Percentiles rank a stretch among this genome's conserved stretches.
These are phyloP conservation scores for Marasmarcha lunaedactyla DNA, from an alignment of 2,888 invertebrate genomes.

Conservation along the genomic window DNA sequence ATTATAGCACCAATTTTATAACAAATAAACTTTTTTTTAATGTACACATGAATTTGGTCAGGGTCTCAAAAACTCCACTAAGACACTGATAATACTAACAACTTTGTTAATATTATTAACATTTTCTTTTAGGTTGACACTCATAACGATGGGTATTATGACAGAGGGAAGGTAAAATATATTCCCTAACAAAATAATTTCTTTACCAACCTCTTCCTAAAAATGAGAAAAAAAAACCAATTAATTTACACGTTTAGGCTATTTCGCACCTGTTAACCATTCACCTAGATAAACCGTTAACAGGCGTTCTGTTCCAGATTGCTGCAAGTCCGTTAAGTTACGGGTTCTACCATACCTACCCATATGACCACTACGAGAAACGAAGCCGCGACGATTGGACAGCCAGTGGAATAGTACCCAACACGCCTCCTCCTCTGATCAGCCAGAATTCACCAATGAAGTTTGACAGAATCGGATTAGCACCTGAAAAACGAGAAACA, in stretches of 20 bases:
- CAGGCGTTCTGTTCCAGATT: constrained; percentile 70
- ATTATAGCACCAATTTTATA: too few species aligned
- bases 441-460: constrained; percentile 33
- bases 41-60: too few species aligned
- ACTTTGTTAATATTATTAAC: constrained; percentile 20
- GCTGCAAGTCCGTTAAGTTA: constrained; percentile 81
- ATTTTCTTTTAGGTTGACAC: constrained; percentile 60
- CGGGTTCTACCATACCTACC: constrained; percentile 76
- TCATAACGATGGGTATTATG: constrained; percentile 51
- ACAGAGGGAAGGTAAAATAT: constrained; percentile 57
- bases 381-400: constrained; percentile 45
- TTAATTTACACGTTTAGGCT: constrained; percentile 27
- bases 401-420: constrained; percentile 37
- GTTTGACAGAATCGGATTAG: constrained; percentile 36
- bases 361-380: constrained; percentile 58
- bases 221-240: too few species aligned
- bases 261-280: constrained; percentile 37
- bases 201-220: constrained; percentile 13
- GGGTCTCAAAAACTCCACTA: too few species aligned
- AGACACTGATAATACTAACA: too few species aligned
- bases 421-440: constrained; percentile 30
- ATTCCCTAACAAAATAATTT: constrained; percentile 22
- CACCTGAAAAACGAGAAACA: constrained; percentile 16
- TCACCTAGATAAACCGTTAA: constrained; percentile 51
- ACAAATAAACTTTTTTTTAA: too few species aligned